Evolutionary conservation across 2,113 vertebrate genomes (phyloP).

Genomic region (Dromas ardeola): DNA sequence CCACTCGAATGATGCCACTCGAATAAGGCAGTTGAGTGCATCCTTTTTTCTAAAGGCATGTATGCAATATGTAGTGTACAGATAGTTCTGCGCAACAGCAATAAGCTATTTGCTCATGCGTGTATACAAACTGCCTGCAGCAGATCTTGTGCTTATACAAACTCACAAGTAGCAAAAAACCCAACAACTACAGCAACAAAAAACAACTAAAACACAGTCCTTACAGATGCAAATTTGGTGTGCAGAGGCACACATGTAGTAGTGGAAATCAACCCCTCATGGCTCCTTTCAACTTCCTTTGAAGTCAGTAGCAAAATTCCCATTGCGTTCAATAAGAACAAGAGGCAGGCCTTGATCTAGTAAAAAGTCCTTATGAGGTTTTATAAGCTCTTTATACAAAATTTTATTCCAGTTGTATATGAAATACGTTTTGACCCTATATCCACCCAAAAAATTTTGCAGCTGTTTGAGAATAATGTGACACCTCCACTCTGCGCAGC

Average conservation of each 20-base stretch:
- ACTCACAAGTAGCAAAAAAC: not conserved
- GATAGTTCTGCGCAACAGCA: not conserved
- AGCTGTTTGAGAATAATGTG: not conserved
- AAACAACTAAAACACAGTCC: not conserved
- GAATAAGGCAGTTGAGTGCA: not conserved
- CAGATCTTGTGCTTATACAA: not conserved
- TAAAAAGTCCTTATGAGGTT: conserved; percentile 36
- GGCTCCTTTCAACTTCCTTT: conserved; percentile 57
- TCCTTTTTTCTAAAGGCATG: not conserved
- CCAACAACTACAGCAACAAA: not conserved
- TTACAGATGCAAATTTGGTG: conserved; percentile 55
- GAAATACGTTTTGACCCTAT: conserved; percentile 15
- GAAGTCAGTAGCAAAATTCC: conserved; percentile 61
- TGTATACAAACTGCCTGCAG: not conserved
- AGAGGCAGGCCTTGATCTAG: conserved; percentile 14
- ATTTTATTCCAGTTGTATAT: not conserved
- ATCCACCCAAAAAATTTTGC: not conserved
- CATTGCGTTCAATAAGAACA: conserved; percentile 50
- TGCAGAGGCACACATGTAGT: conserved; percentile 28
- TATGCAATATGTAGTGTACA: not conserved
- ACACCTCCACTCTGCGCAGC: not conserved
- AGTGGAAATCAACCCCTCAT: conserved; percentile 48
- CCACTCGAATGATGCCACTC: not conserved
- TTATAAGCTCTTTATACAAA: conserved; percentile 44
- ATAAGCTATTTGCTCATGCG: not conserved